phyloP scores from a whole-genome alignment of 2,888 invertebrate species.

The Pilophorus perplexus region DNA sequence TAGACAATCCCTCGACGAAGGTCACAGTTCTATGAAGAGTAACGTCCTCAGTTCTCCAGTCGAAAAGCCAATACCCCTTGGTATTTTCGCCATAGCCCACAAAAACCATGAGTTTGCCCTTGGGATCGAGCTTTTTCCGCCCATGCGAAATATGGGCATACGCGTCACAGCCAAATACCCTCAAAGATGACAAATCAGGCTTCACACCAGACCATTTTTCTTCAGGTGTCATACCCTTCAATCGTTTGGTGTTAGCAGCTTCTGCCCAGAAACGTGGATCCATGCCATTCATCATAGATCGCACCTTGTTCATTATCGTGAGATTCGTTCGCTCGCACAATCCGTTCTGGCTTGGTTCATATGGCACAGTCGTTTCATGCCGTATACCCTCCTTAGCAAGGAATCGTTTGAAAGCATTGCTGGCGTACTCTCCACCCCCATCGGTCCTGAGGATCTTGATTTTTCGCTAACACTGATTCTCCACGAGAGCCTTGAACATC shows the following conservation, averaged over 20 bases:
- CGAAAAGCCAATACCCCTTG: conserved; percentile 14
- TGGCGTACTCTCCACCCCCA: conserved; percentile 44
- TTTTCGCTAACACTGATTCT: conserved; percentile 5
- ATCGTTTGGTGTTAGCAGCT: conserved; percentile 47
- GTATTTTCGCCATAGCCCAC: conserved; percentile 6
- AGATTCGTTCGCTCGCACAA: conserved; percentile 32
- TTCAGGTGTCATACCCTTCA: conserved; percentile 24
- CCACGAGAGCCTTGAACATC: conserved; percentile 22
- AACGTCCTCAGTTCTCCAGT: not conserved
- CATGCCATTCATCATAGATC: conserved; percentile 49
- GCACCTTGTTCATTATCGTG: conserved; percentile 46
- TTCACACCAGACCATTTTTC: conserved; percentile 18
- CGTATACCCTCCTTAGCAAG: conserved; percentile 40
- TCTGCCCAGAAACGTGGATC: conserved; percentile 50
- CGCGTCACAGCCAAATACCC: conserved; percentile 43
- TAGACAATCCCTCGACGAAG: conserved; percentile 4
- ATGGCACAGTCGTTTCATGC: conserved; percentile 37
- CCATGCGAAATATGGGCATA: conserved; percentile 5
- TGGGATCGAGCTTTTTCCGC: conserved; percentile 12
- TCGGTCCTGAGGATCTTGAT: conserved; percentile 31
- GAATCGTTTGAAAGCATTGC: conserved; percentile 44
- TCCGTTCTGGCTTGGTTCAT: conserved; percentile 41
- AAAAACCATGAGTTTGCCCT: not conserved
- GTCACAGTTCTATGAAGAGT: not conserved
- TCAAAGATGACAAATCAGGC: conserved; percentile 25